These are phyloP conservation scores for Panthera uncia DNA, from an alignment of 2,113 vertebrate genomes.

Conservation along the genomic window DNA sequence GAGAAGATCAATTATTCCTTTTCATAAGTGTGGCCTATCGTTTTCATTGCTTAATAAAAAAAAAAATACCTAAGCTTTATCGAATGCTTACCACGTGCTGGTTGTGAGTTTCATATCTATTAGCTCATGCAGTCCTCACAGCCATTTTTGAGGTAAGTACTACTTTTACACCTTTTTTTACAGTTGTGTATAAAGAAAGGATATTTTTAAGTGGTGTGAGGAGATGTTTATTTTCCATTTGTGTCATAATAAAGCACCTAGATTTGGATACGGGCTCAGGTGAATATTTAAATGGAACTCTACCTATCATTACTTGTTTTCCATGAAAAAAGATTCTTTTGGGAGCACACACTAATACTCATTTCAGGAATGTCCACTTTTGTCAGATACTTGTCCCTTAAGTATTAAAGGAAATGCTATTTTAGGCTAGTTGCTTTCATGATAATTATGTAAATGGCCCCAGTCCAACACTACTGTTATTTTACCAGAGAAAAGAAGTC, in stretches of 20 bases:
- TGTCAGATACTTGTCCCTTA: slow-evolving; percentile 1
- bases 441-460: not conserved
- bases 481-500: slow-evolving; percentile 40
- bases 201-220: not conserved
- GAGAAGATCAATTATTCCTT: not conserved
- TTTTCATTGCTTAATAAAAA: slow-evolving; percentile 37
- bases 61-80: not conserved
- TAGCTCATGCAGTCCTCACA: not conserved
- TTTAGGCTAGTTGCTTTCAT: slow-evolving; percentile 35
- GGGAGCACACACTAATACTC: not conserved
- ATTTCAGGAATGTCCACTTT: slow-evolving; percentile 28
- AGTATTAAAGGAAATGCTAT: slow-evolving; percentile 18
- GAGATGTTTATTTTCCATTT: not conserved
- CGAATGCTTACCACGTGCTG: not conserved
- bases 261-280: not conserved
- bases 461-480: not conserved
- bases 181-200: not conserved
- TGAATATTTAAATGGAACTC: not conserved
- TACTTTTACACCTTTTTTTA: not conserved
- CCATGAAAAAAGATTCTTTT: not conserved
- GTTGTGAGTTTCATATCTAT: not conserved
- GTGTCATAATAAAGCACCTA: not conserved
- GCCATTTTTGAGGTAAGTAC: not conserved
- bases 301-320: not conserved
- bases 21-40: not conserved